Evolutionary conservation across 2,797 vertebrate genomes (phyloP), one percentile per base, ranked within the genome.

Genomic region (Pseudotriccus pelzelni): DNA sequence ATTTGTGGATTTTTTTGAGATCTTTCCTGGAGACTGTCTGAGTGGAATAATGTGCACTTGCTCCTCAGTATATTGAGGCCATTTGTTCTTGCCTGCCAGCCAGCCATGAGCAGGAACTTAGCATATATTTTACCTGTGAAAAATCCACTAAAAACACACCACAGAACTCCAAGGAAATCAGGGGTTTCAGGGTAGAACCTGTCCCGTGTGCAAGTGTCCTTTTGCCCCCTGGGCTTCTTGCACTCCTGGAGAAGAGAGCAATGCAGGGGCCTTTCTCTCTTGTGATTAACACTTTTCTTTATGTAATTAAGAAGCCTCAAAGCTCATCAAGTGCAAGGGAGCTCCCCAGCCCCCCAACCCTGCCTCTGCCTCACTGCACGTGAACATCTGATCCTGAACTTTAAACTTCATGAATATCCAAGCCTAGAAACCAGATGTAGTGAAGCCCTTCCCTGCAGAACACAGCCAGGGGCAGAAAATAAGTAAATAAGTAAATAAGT

Each of bases 21-120:
- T 46, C 39, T 43, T 90, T 80, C 68, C 80, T 25, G 52, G 41
- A 50, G 28, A 39, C 12, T 30, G 28, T 32, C 75, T 93, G 37
- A 78, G 50, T 36, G 76, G 80, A 56, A 28, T 36, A 60, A 68
- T 80, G 78, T 53, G 32, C 16, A 30, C 21, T 53, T 82, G 37
- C 32, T 79, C 32, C 59, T 85, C 85, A 49, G 56, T 22, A 59
- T 85, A 77, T 93, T 69, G 80, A 73, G 19, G 47, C 18, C 72
- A 89, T 90, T 50, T 43, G 70, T 83, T 73, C 52, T 68, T 76
- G 32, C n/a, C 63, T 73, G 84, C 19, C 55, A 73, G 70, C 9
- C 43, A 94, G 83, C n/a, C 36, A 39, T n/a, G 39, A 77, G 37
- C 36, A 86, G 56, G 30, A 79, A 47, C 4, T 69, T 49, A 53